These are phyloP conservation scores for Enteromius fasciolatus DNA, from an alignment of 2,797 vertebrate species.

Conservation along the genomic window DNA sequence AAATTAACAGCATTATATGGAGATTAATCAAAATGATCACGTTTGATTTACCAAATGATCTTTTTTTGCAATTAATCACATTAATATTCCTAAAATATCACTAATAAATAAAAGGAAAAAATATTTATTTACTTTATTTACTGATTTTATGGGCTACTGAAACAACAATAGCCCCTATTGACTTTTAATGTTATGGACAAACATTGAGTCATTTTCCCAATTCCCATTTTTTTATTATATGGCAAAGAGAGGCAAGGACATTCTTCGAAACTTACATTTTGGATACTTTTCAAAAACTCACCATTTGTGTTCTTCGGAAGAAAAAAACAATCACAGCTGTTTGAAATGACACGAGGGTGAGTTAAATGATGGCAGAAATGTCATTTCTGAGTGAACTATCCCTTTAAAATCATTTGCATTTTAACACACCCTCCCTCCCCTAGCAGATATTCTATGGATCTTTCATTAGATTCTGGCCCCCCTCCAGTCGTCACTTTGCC, in stretches of 20 bases:
- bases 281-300: not conserved
- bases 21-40: not conserved
- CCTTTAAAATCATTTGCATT: conserved; percentile 52
- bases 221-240: not conserved
- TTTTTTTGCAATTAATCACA: not conserved
- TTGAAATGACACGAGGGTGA: not conserved
- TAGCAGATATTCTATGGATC: conserved; percentile 69
- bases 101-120: not conserved
- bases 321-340: not conserved
- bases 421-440: conserved; percentile 45
- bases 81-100: not conserved
- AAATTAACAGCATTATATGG: not conserved
- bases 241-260: not conserved
- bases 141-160: not conserved
- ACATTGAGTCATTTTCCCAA: not conserved
- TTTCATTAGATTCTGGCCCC: conserved; percentile 78
- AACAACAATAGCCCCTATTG: not conserved
- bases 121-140: not conserved
- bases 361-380: not conserved
- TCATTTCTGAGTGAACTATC: conserved; percentile 49
- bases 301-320: not conserved
- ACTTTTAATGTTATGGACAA: not conserved
- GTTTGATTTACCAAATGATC: too few species aligned
- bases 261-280: not conserved
- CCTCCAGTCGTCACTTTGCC: conserved; percentile 75